Evolutionary conservation across 2,797 vertebrate species (phyloP), one percentile per base, ranked within the genome.

Genomic region (Pteropus rufus): DNA sequence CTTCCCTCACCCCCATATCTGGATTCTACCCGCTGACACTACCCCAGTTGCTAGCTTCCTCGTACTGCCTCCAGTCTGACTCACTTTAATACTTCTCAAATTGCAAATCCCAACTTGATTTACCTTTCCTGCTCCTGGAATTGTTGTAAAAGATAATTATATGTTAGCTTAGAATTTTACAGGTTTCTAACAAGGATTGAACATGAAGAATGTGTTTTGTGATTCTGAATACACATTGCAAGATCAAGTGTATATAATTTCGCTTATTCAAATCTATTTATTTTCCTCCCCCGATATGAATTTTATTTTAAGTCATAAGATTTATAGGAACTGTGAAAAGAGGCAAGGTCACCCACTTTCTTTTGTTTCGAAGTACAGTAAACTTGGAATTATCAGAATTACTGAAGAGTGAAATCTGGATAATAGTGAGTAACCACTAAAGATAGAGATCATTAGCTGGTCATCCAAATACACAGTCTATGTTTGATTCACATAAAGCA

Each of bases 81-180:
- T 89, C 41, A 87, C 31, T 69, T 77, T 11, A 91, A 44, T 82
- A 86, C 34, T 93, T 84, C 70, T 11, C n/a, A 83, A 64, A 34
- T 24, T 86, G 54, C 44, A 85, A 95, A 94, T 15, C 16, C 49
- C 79, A 75, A 29, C 34, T 96, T 89, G 73, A 93, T 5, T 85
- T 88, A 34, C 49, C 83, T 90, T 95, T 93, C 39, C n/a, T 72
- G 52, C 4, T 72, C 19, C 44, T 75, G 64, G 31, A 94, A 91
- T 26, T 89, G 3, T 49, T 77, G 3, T 62, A 6, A 76, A 64
- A 44, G 29, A 95, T 91, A 56, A 85, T 67, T 95, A 73, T 79
- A 58, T 69, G 12, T 89, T 92, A 92, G 41, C 65, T 95, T 89
- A 82, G 23, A 81, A 82, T 92, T 93, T 89, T 90, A 93, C 29